Evolutionary conservation across 2,888 invertebrate species (phyloP), one percentile per base, ranked within the genome.

Genomic region (Acanthoscelides obtectus): DNA sequence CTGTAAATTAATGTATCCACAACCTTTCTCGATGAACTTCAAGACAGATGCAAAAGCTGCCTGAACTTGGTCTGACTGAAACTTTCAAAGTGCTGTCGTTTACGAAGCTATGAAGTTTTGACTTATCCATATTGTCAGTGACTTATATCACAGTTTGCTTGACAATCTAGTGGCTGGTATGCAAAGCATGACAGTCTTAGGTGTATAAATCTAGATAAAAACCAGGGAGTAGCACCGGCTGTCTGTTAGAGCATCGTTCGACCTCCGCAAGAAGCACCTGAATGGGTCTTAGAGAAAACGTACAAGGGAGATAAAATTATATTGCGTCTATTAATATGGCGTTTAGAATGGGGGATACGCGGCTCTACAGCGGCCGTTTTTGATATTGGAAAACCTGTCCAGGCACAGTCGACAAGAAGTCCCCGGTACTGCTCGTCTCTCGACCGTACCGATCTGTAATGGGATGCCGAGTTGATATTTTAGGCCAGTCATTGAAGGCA

Each of bases 301-400:
- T 78, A 78, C 71, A 75, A 74, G 72, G 70, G 65, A 76, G 73
- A 78, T 78, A 75, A 78, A 77, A 75, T 78, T 76, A 73, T 76
- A 77, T 77, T 70, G 74, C 75, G 20, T 64, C 77, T 75, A 75
- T 78, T 75, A 76, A 74, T 76, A 76, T 73, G 68, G 72, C 71
- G 72, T 74, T 72, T 72, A 69, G 74, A 74, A 74, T 70, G 74
- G 72, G 66, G 45, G 45, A 45, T 45, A 45, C 45, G 45, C 45
- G 1, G 45, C n/a, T n/a, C n/a, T n/a, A n/a, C n/a, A n/a, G n/a
- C 45, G 1, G 45, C 45, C 45, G 45, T 45, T 45, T 45, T 45
- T 45, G 45, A 45, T 45, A 45, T 12, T 45, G 45, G 45, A 45
- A 45, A 45, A 45, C 45, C 45, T 45, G 45, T 45, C 45, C 25